These are phyloP conservation scores for Bergia puertoricense DNA, from an alignment of 92 coral and sea anemone species.

Conservation along the genomic window DNA sequence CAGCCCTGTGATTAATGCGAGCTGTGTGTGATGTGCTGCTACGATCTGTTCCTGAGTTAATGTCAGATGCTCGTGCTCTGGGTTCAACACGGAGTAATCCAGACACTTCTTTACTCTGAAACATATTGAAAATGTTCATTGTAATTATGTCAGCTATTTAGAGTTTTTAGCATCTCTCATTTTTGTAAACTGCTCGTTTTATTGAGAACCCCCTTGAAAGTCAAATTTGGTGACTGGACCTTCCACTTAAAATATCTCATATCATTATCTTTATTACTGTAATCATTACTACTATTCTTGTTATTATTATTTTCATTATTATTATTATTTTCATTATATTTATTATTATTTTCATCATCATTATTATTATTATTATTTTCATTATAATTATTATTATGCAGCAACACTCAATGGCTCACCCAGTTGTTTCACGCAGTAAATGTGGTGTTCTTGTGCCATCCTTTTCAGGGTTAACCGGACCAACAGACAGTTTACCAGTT, in stretches of 20 bases:
- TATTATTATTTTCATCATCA: too few species aligned
- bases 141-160: too few species aligned
- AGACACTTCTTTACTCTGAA: constrained; percentile 8
- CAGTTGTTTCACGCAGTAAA: background rate
- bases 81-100: constrained; percentile 3
- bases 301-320: too few species aligned
- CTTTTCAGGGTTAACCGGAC: background rate
- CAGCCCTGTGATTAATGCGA: constrained; percentile 72
- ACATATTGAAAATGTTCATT: background rate
- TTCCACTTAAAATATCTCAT: too few species aligned
- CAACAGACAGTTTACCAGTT: background rate
- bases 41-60: constrained; percentile 73
- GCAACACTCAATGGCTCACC: constrained; percentile 10
- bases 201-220: too few species aligned
- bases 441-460: background rate
- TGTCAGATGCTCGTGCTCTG: constrained; percentile 28
- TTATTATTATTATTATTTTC: too few species aligned
- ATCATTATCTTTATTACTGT: too few species aligned
- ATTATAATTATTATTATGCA: background rate
- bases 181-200: too few species aligned
- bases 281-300: too few species aligned
- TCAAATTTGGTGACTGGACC: too few species aligned
- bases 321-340: too few species aligned
- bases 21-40: constrained; percentile 87
- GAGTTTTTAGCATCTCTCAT: too few species aligned